Evolutionary conservation across 2,113 vertebrate species (phyloP).

Genomic region (Tonatia bakeri): DNA sequence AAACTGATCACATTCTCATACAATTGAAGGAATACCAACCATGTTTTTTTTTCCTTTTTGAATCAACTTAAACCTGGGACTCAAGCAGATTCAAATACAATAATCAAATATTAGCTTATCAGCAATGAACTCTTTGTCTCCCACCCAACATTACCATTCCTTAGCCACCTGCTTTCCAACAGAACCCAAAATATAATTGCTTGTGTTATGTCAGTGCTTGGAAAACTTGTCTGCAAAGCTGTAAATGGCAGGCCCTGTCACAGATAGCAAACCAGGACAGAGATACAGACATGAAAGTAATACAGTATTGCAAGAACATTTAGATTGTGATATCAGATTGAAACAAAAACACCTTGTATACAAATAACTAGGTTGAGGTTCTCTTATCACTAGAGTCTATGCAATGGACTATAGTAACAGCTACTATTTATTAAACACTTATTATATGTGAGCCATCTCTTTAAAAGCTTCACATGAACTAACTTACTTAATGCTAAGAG

Average conservation of each 20-base stretch:
- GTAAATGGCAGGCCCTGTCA: conserved; percentile 8
- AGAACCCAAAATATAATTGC: background rate
- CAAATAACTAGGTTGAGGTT: background rate
- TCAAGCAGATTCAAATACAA: background rate
- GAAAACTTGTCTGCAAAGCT: conserved; percentile 23
- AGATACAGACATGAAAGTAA: background rate
- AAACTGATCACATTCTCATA: background rate
- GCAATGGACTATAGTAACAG: background rate
- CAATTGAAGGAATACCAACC: background rate
- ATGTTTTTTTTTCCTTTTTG: background rate
- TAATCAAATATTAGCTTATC: background rate
- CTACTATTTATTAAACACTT: conserved; percentile 2
- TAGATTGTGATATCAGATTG: background rate
- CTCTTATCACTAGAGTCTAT: background rate
- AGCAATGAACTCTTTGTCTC: background rate
- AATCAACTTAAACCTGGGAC: background rate
- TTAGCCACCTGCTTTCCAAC: background rate
- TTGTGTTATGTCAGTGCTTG: background rate
- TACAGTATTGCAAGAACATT: background rate
- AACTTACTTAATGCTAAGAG: background rate
- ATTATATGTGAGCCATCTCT: background rate
- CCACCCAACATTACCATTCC: background rate
- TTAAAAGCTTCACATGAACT: background rate
- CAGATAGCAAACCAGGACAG: conserved; percentile 18
- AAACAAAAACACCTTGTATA: background rate